These are phyloP conservation scores for Pasiphila rectangulata DNA, from an alignment of 2,888 invertebrate species.

Conservation along the genomic window DNA sequence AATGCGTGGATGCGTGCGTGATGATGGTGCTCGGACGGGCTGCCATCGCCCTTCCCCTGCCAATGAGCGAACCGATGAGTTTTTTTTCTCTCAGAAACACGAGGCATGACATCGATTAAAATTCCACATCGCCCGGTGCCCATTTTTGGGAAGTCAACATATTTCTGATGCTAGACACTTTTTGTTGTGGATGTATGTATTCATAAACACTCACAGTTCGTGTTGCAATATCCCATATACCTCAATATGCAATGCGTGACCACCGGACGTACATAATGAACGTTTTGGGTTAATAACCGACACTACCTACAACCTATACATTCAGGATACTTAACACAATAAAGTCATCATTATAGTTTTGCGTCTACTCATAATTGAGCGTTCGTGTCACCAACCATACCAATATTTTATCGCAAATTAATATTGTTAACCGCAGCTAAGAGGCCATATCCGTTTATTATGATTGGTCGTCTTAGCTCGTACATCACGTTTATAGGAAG, in stretches of 20 bases:
- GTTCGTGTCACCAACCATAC: constrained; percentile 17
- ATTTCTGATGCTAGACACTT: constrained; percentile 44
- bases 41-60: constrained; percentile 28
- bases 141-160: constrained; percentile 54
- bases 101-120: constrained; percentile 57
- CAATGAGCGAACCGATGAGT: constrained; percentile 38
- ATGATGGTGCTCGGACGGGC: constrained; percentile 33
- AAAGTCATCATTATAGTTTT: constrained; percentile 34
- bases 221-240: constrained; percentile 68
- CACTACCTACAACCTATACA: constrained; percentile 41
- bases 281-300: constrained; percentile 67
- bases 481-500: constrained; percentile 33
- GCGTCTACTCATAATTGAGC: constrained; percentile 19
- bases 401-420: constrained; percentile 12
- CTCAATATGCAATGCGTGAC: constrained; percentile 65
- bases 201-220: constrained; percentile 37
- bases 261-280: constrained; percentile 68
- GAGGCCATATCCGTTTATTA: constrained; percentile 26
- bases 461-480: constrained; percentile 36
- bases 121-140: constrained; percentile 53
- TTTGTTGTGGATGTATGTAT: constrained; percentile 42
- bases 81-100: constrained; percentile 43
- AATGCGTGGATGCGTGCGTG: constrained; percentile 41
- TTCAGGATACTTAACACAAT: constrained; percentile 58
- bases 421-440: constrained; percentile 14